These are phyloP conservation scores for Furcifer pardalis DNA, from an alignment of 2,797 vertebrate genomes.

Conservation along the genomic window DNA sequence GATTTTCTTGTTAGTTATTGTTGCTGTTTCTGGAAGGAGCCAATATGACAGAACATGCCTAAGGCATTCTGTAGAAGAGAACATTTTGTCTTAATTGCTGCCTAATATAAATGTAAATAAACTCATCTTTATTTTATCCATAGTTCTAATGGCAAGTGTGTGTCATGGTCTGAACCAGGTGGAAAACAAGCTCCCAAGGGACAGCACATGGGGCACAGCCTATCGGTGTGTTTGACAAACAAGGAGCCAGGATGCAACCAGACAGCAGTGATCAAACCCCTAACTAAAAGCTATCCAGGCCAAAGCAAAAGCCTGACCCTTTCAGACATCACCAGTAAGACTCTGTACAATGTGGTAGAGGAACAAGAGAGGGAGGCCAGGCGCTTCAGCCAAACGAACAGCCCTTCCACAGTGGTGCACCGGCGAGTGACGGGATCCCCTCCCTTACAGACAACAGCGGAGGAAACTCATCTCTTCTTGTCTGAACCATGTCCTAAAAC, in stretches of 20 bases:
- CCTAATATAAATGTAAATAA: conserved; percentile 73
- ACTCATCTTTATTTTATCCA: conserved; percentile 95
- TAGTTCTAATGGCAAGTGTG: conserved; percentile 99
- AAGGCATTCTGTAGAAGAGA: conserved; percentile 32
- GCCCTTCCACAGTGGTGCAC: conserved; percentile 82
- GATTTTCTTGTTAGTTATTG: no score
- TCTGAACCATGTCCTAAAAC: conserved; percentile 75
- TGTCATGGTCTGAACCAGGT: conserved; percentile 99
- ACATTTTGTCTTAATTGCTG: conserved; percentile 18
- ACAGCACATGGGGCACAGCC: conserved; percentile 97
- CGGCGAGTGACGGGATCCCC: conserved; percentile 72
- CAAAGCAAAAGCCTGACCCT: conserved; percentile 85
- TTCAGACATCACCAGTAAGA: conserved; percentile 89
- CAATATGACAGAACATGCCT: neutral
- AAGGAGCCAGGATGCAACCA: conserved; percentile 97
- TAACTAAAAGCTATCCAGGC: conserved; percentile 92
- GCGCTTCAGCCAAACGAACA: conserved; percentile 78
- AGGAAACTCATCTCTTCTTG: conserved; percentile 81
- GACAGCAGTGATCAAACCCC: conserved; percentile 99
- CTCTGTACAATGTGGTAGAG: conserved; percentile 87
- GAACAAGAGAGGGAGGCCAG: conserved; percentile 81
- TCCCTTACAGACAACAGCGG: conserved; percentile 54
- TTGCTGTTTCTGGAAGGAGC: conserved; percentile 21
- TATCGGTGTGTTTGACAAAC: conserved; percentile 99
- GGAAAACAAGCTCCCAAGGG: conserved; percentile 95